Evolutionary conservation across 2,888 invertebrate species (phyloP), one percentile per base, ranked within the genome.

Genomic region (Amphipyra tragopoginis): DNA sequence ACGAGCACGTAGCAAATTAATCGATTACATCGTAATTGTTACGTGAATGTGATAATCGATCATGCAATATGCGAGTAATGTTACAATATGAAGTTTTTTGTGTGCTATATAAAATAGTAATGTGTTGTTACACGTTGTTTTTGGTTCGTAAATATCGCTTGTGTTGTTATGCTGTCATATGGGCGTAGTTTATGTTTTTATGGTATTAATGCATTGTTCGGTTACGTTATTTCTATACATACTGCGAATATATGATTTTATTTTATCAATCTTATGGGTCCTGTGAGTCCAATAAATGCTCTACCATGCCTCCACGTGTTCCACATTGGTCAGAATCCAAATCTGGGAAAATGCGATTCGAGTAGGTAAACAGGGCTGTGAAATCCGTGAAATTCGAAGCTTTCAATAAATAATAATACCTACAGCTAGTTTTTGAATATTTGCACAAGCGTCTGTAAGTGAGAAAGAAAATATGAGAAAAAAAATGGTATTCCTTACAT

Each of bases 21-120:
- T 79, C 77, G 74, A 76, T 72, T 71, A 56, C 54, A 63, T 53
- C 33, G 58, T 71, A 76, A 78, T 72, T 64, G 76, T 78, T 79
- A 78, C 69, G 65, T 77, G 71, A 55, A 59, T 62, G 63, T 47
- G 42, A 56, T 75, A 75, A 77, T 77, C 69, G 75, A 75, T 75
- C 77, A 78, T 69, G 78, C 77, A 77, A 79, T 43, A 56, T 49
- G 13, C 45, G 40, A 34, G 50, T 57, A 62, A 60, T 38, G 57
- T 67, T 51, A 71, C 48, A 39, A 36, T 51, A 61, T 53, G 29
- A 66, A 29, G 52, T 29, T 63, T 60, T 65, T 71, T 71, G 49
- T 72, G 72, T 67, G 67, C 53, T 14, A 51, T 43, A 49, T 65
- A 33, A 40, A 40, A 52, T 55, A 34, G 45, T 42, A 21, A 63